Conservation (phyloP, 2,113 vertebrate species). For the Eupsittula cactorum region DNA sequence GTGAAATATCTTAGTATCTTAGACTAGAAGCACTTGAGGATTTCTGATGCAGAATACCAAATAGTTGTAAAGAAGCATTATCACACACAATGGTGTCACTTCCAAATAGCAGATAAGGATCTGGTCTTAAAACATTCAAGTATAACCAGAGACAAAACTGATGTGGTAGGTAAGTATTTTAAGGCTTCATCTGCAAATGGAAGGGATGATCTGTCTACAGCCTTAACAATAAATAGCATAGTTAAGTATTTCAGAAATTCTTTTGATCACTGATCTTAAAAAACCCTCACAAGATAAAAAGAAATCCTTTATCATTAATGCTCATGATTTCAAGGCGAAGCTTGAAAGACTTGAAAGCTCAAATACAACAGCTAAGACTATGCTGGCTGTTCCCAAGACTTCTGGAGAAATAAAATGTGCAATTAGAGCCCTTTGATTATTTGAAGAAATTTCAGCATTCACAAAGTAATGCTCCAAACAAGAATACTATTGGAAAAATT, state of each 20-base stretch:
- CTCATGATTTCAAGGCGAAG: background rate
- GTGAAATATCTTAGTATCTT: background rate
- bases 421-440: background rate
- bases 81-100: background rate
- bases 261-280: slow-evolving; percentile 15
- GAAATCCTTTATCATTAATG: background rate
- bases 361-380: background rate
- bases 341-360: background rate
- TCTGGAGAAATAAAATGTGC: background rate
- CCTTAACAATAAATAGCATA: background rate
- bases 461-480: background rate
- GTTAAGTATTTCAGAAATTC: background rate
- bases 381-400: background rate
- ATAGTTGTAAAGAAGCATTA: background rate
- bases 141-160: background rate
- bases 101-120: background rate
- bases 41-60: background rate
- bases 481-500: background rate
- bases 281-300: background rate
- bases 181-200: background rate
- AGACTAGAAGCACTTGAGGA: background rate
- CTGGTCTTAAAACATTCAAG: background rate
- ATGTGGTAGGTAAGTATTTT: background rate
- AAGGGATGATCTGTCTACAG: background rate
- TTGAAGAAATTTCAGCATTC: background rate